Evolutionary conservation across 2,888 invertebrate genomes (phyloP).

Genomic region (Eupithecia inturbata): DNA sequence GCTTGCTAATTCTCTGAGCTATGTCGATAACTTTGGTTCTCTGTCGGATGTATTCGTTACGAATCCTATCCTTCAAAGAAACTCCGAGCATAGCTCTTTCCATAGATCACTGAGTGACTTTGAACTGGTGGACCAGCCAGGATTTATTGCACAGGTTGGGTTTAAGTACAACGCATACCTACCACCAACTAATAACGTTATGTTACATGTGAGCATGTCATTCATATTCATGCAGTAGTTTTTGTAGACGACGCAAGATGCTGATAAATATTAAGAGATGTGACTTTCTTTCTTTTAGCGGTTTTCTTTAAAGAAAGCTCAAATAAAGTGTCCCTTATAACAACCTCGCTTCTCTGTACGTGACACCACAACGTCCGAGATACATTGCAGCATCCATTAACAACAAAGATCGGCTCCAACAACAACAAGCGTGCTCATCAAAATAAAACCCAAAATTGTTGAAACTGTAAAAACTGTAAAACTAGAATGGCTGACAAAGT

Average conservation of each 20-base stretch:
- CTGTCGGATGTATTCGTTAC: no score
- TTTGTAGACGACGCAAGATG: background rate
- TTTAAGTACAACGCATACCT: no score
- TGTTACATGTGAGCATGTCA: no score
- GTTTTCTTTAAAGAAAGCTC: background rate
- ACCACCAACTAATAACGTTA: no score
- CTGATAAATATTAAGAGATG: background rate
- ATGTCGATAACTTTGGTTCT: no score
- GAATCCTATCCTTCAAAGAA: no score
- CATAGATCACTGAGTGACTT: no score
- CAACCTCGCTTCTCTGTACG: background rate
- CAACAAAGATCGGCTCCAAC: background rate
- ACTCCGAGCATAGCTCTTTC: no score
- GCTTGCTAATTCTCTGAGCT: no score
- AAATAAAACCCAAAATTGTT: conserved; percentile 9
- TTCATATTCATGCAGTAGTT: background rate
- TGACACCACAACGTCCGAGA: background rate
- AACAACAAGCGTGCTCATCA: background rate
- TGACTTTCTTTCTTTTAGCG: background rate
- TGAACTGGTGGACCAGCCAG: no score
- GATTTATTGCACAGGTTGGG: no score
- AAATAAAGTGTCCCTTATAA: background rate
- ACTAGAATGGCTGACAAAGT: conserved; percentile 2
- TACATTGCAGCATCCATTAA: background rate
- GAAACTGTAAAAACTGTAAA: conserved; percentile 6